These are phyloP conservation scores for Xiphorhynchus erythropygius DNA, from an alignment of 2,797 vertebrate species.

Conservation along the genomic window DNA sequence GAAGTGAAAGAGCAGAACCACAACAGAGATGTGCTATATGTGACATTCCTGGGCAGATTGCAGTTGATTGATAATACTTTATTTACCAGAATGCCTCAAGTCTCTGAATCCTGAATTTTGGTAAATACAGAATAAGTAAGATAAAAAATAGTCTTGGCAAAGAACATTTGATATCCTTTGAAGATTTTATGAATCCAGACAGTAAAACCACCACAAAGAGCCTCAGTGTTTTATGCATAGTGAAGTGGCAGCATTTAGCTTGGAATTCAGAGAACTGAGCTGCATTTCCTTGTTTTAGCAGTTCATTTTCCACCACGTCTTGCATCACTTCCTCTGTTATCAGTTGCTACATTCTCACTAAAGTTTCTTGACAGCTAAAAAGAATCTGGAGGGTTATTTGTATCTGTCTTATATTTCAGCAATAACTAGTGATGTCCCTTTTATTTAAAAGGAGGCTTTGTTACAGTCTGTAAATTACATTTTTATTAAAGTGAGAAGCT, in stretches of 20 bases:
- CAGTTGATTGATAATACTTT: not conserved
- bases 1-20: not conserved
- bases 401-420: not conserved
- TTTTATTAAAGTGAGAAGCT: not conserved
- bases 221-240: not conserved
- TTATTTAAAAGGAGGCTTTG: not conserved
- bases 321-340: not conserved
- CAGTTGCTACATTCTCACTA: not conserved
- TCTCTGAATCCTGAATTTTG: not conserved
- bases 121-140: not conserved
- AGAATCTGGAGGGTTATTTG: not conserved
- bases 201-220: not conserved
- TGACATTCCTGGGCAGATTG: not conserved
- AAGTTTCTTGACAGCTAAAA: not conserved
- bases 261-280: conserved; percentile 9
- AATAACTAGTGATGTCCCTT: not conserved
- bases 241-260: not conserved
- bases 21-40: not conserved
- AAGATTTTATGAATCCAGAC: not conserved
- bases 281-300: not conserved
- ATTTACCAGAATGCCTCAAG: not conserved
- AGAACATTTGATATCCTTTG: not conserved
- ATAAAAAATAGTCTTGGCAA: not conserved
- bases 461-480: not conserved
- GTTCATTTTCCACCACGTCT: not conserved